Percentiles rank a stretch among this genome's conserved stretches.
These are phyloP conservation scores for Serripes groenlandicus DNA, from an alignment of 2,888 invertebrate genomes.

Conservation along the genomic window DNA sequence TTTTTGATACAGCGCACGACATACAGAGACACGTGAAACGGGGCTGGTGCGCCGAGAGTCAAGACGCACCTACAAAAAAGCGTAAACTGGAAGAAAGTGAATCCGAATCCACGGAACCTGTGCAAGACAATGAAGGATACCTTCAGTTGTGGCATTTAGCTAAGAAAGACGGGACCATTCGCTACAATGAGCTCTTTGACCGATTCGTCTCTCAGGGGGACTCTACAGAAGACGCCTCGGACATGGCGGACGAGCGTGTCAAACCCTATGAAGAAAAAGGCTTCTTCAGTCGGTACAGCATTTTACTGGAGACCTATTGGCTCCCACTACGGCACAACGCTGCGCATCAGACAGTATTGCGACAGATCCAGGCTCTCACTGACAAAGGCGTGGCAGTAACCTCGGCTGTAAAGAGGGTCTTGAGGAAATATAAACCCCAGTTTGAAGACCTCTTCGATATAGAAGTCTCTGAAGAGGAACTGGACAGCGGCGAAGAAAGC, in stretches of 20 bases:
- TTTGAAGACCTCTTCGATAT: slow-evolving; percentile 33
- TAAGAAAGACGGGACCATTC: not conserved
- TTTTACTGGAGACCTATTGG: slow-evolving; percentile 20
- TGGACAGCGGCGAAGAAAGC: slow-evolving; percentile 24
- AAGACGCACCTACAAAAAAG: slow-evolving; percentile 8
- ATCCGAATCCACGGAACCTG: no score
- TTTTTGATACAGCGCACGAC: slow-evolving; percentile 37
- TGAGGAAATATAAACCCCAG: slow-evolving; percentile 23
- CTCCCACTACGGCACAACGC: slow-evolving; percentile 19
- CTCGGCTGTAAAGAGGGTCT: not conserved
- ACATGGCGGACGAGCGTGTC: slow-evolving; percentile 16
- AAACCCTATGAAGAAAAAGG: slow-evolving; percentile 11
- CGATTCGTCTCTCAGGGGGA: slow-evolving; percentile 17
- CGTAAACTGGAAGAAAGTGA: no score
- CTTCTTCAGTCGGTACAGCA: slow-evolving; percentile 3
- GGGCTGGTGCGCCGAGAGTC: slow-evolving; percentile 38
- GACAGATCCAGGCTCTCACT: not conserved
- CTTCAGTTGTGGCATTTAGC: slow-evolving; percentile 16
- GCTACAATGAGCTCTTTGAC: slow-evolving; percentile 17
- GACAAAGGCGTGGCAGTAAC: slow-evolving; percentile 8
- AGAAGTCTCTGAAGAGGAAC: no score
- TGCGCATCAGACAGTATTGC: slow-evolving; percentile 6
- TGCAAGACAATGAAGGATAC: slow-evolving; percentile 37
- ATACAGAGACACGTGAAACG: slow-evolving; percentile 50
- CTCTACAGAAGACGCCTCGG: slow-evolving; percentile 22